Base-by-base conservation (phyloP, 1,140 invertebrate genomes). In the Drosophila insularis region DNA sequence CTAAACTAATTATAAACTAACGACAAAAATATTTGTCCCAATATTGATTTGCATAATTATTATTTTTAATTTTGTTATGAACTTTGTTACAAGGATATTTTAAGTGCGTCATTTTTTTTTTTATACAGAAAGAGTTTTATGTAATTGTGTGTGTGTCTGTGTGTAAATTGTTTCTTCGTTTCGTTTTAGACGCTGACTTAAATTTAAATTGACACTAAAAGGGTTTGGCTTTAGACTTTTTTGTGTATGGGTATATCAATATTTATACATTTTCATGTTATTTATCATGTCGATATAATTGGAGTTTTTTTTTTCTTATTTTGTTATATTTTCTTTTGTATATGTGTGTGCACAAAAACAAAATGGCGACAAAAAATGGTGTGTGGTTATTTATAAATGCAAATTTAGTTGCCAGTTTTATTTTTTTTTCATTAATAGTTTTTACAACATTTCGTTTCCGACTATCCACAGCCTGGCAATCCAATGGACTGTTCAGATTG, bases 351-450 rank as follows among this genome's bases (percentile, higher is more conserved):
- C 81, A 87, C 79, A 81, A 81, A 69, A 81, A 87, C 81, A 71
- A 67, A 75, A 81, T 81, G 71, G 78, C 78, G 82, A 87, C 82
- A 86, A 67, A 78, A 75, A 81, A 61, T 67, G 73, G 43, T 67
- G 55, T 74, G 56, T 71, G 21, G 75, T 81, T 87, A 86, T 86
- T 86, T 86, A 78, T 81, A 85, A 69, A 81, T 85, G 81, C 80
- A 63, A 54, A 67, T 68, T 80, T 68, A 62, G 71, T 59, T 69
- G 66, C 61, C 56, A 39, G 68, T 63, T 64, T 50, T 53, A 63
- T 32, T 56, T 21, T 46, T 67, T 63, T 74, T 71, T 17, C 6
- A 7, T 43, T 8, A 50, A 21, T 21, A 50, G 17, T 50, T 50
- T 50, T 11, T 50, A 50, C 43, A 50, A 50, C 43, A 50, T 50